Evolutionary conservation across 2,888 invertebrate species (phyloP).

Genomic region (Gandaritis pyraliata): DNA sequence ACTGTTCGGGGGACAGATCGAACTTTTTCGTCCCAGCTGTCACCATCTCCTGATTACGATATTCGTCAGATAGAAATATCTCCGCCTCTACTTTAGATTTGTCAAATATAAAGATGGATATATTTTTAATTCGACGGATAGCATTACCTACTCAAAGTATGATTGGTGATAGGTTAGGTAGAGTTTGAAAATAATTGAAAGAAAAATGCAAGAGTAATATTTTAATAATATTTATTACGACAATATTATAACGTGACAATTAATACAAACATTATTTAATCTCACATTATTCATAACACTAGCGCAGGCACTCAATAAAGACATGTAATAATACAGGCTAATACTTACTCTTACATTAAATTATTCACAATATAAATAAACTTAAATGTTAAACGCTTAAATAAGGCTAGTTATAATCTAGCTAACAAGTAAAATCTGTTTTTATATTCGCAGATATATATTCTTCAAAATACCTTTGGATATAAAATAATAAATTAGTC

Average conservation of each 20-base stretch:
- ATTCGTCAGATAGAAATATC: too few species aligned
- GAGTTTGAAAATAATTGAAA: not conserved
- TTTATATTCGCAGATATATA: constrained; percentile 26
- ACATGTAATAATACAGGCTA: constrained; percentile 43
- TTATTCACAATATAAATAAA: constrained; percentile 60
- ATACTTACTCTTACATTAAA: constrained; percentile 36
- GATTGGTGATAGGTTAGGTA: too few species aligned
- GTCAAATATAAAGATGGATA: too few species aligned
- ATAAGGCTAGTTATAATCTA: constrained; percentile 43
- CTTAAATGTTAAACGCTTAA: constrained; percentile 49
- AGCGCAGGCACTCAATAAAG: constrained; percentile 58
- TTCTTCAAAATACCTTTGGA: constrained; percentile 41
- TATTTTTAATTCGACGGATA: too few species aligned
- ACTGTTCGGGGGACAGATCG: too few species aligned
- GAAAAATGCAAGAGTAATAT: constrained; percentile 28
- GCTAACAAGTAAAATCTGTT: constrained; percentile 36
- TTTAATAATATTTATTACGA: constrained; percentile 56
- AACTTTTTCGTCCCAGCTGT: too few species aligned
- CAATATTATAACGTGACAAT: constrained; percentile 50
- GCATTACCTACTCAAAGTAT: too few species aligned
- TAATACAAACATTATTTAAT: constrained; percentile 46
- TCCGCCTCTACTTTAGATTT: too few species aligned
- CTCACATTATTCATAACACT: constrained; percentile 54
- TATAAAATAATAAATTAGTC: constrained; percentile 36
- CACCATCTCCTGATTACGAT: too few species aligned